Evolutionary conservation across 2,797 vertebrate species (phyloP).

Genomic region (Botia kubotai): DNA sequence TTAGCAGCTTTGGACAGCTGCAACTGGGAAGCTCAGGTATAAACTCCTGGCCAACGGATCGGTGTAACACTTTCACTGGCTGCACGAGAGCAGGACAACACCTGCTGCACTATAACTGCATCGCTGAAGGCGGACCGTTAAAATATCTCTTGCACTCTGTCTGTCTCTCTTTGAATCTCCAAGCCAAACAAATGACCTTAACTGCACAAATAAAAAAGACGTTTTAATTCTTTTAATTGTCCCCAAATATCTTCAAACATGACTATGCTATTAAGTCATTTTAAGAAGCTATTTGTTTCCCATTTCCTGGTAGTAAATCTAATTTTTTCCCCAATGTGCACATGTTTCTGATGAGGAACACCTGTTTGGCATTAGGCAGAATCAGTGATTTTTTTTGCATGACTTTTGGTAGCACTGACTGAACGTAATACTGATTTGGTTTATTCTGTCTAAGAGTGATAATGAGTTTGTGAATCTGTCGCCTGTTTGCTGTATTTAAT

Average conservation of each 20-base stretch:
- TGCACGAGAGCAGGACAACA: slow-evolving; percentile 28
- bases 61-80: neutral
- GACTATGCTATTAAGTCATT: slow-evolving; percentile 52
- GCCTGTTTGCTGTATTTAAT: slow-evolving; percentile 4
- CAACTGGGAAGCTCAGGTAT: slow-evolving; percentile 18
- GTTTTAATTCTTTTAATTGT: slow-evolving; percentile 53
- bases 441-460: slow-evolving; percentile 2
- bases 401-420: neutral
- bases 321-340: slow-evolving; percentile 33
- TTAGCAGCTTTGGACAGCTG: slow-evolving; percentile 33
- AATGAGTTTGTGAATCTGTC: slow-evolving; percentile 19
- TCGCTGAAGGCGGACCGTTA: slow-evolving; percentile 19
- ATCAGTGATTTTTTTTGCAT: slow-evolving; percentile 26
- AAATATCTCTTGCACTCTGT: neutral
- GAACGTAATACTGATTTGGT: neutral
- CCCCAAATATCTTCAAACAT: slow-evolving; percentile 52
- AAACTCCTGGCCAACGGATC: slow-evolving; percentile 6
- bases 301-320: slow-evolving; percentile 55
- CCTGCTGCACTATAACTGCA: slow-evolving; percentile 41
- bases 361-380: slow-evolving; percentile 46
- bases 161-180: slow-evolving; percentile 34
- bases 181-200: slow-evolving; percentile 45
- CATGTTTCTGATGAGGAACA: slow-evolving; percentile 52
- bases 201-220: slow-evolving; percentile 49
- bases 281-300: slow-evolving; percentile 60